These are phyloP conservation scores for Carterocephalus palaemon DNA, from an alignment of 2,888 invertebrate species.

Conservation along the genomic window DNA sequence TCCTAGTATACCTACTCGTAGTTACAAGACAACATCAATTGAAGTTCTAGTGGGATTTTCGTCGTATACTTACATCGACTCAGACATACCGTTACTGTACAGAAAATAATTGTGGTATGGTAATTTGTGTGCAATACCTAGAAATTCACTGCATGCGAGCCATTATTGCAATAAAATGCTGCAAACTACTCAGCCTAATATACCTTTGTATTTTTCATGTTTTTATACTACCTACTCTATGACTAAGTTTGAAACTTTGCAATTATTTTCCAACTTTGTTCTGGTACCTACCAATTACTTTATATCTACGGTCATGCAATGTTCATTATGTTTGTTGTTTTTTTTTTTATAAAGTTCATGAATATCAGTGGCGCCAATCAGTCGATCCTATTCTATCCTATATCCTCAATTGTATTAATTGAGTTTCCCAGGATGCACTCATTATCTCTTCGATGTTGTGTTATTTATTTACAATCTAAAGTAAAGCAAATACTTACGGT, in stretches of 20 bases:
- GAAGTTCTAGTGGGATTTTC: constrained; percentile 3
- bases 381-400: too few relatives aligned
- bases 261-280: constrained; percentile 10
- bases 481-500: constrained; percentile 53
- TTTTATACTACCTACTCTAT: constrained; percentile 31
- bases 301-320: too few relatives aligned
- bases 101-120: constrained; percentile 33
- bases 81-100: constrained; percentile 15
- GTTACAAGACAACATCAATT: constrained; percentile 10
- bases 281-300: neutral
- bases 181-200: constrained; percentile 50
- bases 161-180: constrained; percentile 43
- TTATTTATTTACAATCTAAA: too few relatives aligned
- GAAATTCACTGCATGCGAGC: constrained; percentile 42
- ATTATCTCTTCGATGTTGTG: too few relatives aligned
- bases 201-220: constrained; percentile 46
- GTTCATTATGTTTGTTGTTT: too few relatives aligned
- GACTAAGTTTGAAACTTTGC: constrained; percentile 13
- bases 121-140: constrained; percentile 41
- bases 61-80: constrained; percentile 21
- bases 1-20: too few relatives aligned
- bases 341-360: too few relatives aligned
- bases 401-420: too few relatives aligned
- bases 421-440: too few relatives aligned
- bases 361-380: too few relatives aligned